phyloP scores from a whole-genome alignment of 2,113 vertebrate genomes.

The Sprattus sprattus region DNA sequence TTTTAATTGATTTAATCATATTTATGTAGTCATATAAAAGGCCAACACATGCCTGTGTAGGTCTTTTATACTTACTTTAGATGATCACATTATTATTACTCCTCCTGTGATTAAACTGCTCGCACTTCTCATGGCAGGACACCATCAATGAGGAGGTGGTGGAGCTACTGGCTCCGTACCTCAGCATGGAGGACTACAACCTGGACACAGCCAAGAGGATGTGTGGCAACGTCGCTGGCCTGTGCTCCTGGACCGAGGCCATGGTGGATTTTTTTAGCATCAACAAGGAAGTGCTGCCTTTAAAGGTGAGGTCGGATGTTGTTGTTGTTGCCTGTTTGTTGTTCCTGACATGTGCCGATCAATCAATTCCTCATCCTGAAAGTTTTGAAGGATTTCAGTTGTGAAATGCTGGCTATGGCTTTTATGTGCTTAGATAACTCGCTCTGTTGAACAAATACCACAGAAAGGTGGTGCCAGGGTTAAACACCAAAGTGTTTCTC shows the following conservation, averaged over 20 bases:
- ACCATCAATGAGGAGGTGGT: slow-evolving; percentile 81
- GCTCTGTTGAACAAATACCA: background rate
- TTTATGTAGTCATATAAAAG: no score
- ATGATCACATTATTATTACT: no score
- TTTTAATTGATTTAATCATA: no score
- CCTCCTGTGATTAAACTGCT: no score
- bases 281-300: slow-evolving; percentile 84
- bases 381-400: background rate
- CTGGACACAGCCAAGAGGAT: slow-evolving; percentile 80
- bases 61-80: no score
- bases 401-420: background rate
- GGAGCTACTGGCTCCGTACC: slow-evolving; percentile 78
- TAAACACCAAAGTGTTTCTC: background rate
- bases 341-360: background rate
- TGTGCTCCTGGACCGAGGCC: slow-evolving; percentile 84
- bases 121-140: slow-evolving; percentile 62
- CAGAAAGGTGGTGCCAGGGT: background rate
- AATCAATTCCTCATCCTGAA: background rate
- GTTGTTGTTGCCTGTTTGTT: no score
- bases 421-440: background rate
- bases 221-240: slow-evolving; percentile 82
- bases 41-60: no score
- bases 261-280: slow-evolving; percentile 83
- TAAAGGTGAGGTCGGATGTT: slow-evolving; percentile 69
- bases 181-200: slow-evolving; percentile 83